Base-by-base conservation (phyloP, 2,888 invertebrate species). In the Pantelozetes paolii region DNA sequence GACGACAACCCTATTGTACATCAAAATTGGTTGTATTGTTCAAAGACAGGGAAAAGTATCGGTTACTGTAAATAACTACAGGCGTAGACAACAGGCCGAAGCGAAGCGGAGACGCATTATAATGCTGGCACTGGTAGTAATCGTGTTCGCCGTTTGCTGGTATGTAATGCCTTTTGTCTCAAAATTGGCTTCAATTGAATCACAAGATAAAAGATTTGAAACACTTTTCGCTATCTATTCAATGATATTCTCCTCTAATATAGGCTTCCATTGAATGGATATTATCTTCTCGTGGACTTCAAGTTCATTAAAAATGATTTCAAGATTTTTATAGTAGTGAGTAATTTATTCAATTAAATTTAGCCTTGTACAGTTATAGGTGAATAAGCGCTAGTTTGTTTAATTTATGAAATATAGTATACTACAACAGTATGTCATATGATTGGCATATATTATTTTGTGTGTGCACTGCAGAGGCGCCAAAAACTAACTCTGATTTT, bases 111-210 rank as follows among this genome's bases (percentile, higher is more conserved):
- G 40, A 3, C n/a, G 67, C 3, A 67, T 67, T 23, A 3, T 67
- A 2, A 67, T 67, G 67, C 42, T 67, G 26, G 67, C 40, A 13
- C 40, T 67, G 26, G 67, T 67, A 6, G 67, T 67, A 2, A 42
- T 26, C 11, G 67, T 42, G 30, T 67, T 67, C 18, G 67, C 67
- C 23, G 40, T 67, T 40, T 67, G 67, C 42, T 67, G 67, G 67
- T 67, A 36, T 42, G 67, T 23, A 67, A 42, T 18, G 45, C 15
- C 15, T 18, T 36, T 36, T 36, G 36, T 36, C 5, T 36, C 36
- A 36, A 36, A 11, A 36, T 36, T 36, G n/a, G n/a, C n/a, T n/a
- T n/a, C n/a, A n/a, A n/a, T n/a, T n/a, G n/a, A n/a, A n/a, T n/a
- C n/a, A n/a, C n/a, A n/a, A n/a, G n/a, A n/a, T n/a, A n/a, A n/a